Evolutionary conservation across 2,113 vertebrate genomes (phyloP), one percentile per base, ranked within the genome.

Genomic region (Halichoeres trimaculatus): DNA sequence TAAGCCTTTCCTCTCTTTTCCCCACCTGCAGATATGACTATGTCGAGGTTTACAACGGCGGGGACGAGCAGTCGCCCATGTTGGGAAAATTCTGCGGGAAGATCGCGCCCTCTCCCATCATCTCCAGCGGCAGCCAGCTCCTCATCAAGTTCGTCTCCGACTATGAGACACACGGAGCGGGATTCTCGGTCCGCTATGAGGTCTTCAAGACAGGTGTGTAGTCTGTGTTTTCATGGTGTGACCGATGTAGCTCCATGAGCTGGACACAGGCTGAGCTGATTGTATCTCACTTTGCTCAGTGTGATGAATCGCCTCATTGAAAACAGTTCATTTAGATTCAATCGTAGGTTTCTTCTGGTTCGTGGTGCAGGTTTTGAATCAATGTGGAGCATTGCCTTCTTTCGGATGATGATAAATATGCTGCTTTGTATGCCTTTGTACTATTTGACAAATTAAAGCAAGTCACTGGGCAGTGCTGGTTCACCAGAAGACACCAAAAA

Each of bases 141-240:
- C 97, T 96, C 88, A 97, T 99, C 91, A 97, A 96, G 91, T 99
- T 99, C 83, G 97, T 99, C 80, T 99, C 98, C 0, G 98, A 99
- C 93, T 99, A 99, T 20, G 98, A 99, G 92, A 99, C 98, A 0
- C 98, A 98, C 0, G 98, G 98, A 23, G 98, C 98, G 17, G 98
- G 98, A 59, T 99, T 99, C 93, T 99, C 98, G 30, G 97, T 99
- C 60, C 97, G 98, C 73, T 99, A 99, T 1, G 98, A 99, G 94
- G 93, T 99, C 93, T 97, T 97, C 92, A 99, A 98, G 92, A 95
- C 96, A 92, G 97, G 98, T 98, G 55, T 0, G 84, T 23, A 19
- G 14, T 41, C 43, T 45, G 14, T 45, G 1, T 1, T 45, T 19
- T 5, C 6, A 19, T 45, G 2, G 17, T 19, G 4, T 19, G 1